Conservation (phyloP, 2,888 invertebrate genomes). For the Slavum lentiscoides region DNA sequence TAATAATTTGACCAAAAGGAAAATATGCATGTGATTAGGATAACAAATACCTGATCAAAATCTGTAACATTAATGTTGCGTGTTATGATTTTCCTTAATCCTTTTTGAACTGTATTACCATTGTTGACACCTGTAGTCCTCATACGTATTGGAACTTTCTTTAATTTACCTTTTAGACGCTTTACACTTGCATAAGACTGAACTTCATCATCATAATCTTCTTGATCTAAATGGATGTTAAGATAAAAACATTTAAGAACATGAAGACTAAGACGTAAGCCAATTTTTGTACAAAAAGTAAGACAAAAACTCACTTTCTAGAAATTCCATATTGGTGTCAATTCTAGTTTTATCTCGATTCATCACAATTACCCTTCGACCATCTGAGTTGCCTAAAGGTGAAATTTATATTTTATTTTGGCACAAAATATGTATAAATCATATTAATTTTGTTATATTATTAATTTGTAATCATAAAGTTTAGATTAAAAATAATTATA, state of each 20-base stretch:
- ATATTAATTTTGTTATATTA: too few relatives aligned
- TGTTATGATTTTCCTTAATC: slow-evolving; percentile 48
- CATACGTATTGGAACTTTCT: slow-evolving; percentile 21
- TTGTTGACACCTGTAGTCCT: slow-evolving; percentile 17
- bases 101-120: slow-evolving; percentile 39
- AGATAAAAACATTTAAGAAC: too few relatives aligned
- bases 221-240: slow-evolving; percentile 19
- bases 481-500: background rate
- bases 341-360: slow-evolving; percentile 35
- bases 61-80: slow-evolving; percentile 51
- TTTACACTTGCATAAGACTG: slow-evolving; percentile 41
- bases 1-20: slow-evolving; percentile 25
- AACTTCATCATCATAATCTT: slow-evolving; percentile 22
- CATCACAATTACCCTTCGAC: slow-evolving; percentile 47
- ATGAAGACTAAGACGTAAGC: background rate
- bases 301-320: slow-evolving; percentile 16
- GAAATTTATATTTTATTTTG: too few relatives aligned
- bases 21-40: slow-evolving; percentile 45
- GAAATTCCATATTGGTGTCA: slow-evolving; percentile 5
- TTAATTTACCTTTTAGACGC: slow-evolving; percentile 41
- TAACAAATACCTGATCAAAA: slow-evolving; percentile 51
- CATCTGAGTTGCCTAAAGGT: slow-evolving; percentile 36
- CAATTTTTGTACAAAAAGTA: background rate
- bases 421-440: too few relatives aligned
- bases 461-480: too few relatives aligned